Evolutionary conservation across 2,113 vertebrate genomes (phyloP), one percentile per base, ranked within the genome.

Genomic region (Plecotus auritus): DNA sequence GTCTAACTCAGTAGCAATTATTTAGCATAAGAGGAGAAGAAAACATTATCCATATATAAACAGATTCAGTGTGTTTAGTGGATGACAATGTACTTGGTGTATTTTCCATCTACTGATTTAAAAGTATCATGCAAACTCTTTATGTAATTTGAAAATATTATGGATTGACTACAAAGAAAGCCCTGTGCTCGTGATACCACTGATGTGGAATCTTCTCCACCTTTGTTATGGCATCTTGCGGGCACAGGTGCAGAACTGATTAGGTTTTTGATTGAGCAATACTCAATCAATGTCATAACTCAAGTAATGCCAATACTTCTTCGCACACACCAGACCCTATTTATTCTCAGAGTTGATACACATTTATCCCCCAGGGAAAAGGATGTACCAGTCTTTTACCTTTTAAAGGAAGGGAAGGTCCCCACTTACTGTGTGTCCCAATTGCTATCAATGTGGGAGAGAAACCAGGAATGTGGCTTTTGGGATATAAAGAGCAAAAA

Each of bases 31-130:
- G 37, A 54, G 26, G 14, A 70, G 37, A 87, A 88, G 5, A 35
- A 85, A 90, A 73, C 10, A 4, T 64, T 72, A 35, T 26, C 4
- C 37, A 66, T 30, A 66, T 32, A 23, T 72, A 35, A 95, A 67
- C 0, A 67, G 32, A 67, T n/a, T 49, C 11, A 23, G 7, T 20
- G 0, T 26, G 0, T 26, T 61, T 1, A 42, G 80, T 28, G 49
- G 40, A 32, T 32, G 10, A 83, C 77, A 18, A 20, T 28, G 22
- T 10, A 51, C 47, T 76, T 74, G 37, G 54, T 42, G 11, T 32
- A n/a, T 74, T 95, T 87, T 13, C 3, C 4, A 66, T 8, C 1
- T 51, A 77, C 4, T 56, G 4, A 78, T 74, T 81, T 95, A 32
- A 88, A 95, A 86, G 59, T 54, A 49, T 7, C 32, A 35, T 22